Evolutionary conservation across 2,888 invertebrate genomes (phyloP), one percentile per base, ranked within the genome.

Genomic region (Panopea generosa): DNA sequence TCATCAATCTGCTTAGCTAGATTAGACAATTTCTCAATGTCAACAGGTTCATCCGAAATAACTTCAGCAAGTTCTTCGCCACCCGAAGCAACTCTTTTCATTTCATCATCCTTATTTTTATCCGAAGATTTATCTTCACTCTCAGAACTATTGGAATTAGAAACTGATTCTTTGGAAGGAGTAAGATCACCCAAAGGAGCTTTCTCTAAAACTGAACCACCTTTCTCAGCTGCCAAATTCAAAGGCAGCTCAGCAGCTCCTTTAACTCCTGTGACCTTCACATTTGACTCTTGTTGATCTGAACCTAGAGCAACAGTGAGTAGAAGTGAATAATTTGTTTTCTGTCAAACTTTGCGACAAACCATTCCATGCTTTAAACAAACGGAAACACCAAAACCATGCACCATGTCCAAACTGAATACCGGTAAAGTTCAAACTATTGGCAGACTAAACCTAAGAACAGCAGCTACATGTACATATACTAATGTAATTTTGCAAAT

Each of bases 1-100:
- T 70, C 70, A 62, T 80, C 80, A 56, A 80, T 80, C 45, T 77
- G 73, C 56, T 73, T 27, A 22, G 80, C 68, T 38, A 80, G 62
- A 33, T 50, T 66, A 43, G 61, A 52, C 22, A 80, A 49, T 60
- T 45, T 68, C 59, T 77, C 73, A 62, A 49, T 27, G 40, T 29
- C 43, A 60, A 22, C 50, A 2, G 38, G 6, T 2, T 9, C 16
- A 16, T 43, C 45, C 16, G 45, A 29, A 14, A 18, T 20, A 7
- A 29, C 29, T n/a, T 9, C n/a, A 38, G 57, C 2, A 18, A 16
- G 40, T 16, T 38, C 24, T 4, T 16, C 18, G 11, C 26, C 47
- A 9, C 16, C 38, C 7, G 20, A 16, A 6, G 29, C 26, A 11
- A 14, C 33, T 14, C 22, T 6, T 22, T 45, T 9, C 9, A 40